Conservation (phyloP, 2,888 invertebrate species). For the Leucania comma region DNA sequence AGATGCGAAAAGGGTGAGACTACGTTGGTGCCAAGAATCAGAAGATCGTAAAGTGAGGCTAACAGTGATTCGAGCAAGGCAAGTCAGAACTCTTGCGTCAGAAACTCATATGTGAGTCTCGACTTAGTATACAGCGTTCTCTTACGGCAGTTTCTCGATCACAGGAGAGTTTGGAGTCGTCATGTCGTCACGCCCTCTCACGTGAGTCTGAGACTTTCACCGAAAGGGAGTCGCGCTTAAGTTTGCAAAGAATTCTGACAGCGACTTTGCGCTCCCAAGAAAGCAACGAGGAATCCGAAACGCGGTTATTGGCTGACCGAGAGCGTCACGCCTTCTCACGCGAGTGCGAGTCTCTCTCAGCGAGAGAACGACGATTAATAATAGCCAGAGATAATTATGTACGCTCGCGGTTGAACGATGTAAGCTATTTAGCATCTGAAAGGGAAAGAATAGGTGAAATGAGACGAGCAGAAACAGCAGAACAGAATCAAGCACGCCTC, state of each 20-base stretch:
- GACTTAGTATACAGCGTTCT: neutral
- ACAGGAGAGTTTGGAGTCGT: neutral
- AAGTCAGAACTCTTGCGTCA: neutral
- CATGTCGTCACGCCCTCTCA: neutral
- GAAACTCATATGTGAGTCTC: neutral
- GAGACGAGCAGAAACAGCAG: neutral
- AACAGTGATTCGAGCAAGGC: neutral
- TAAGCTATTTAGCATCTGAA: neutral
- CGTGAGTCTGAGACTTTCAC: neutral
- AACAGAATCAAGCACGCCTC: neutral
- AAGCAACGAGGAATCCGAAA: neutral
- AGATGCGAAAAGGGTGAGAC: no score
- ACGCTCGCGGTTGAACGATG: no score
- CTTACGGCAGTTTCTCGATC: neutral
- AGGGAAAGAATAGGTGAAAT: conserved; percentile 5
- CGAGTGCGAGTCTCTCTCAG: no score
- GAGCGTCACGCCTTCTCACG: no score
- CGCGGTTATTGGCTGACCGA: neutral
- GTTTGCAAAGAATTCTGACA: neutral
- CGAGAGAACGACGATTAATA: no score
- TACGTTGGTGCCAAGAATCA: no score
- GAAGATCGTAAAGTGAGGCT: no score
- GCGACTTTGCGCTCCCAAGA: neutral
- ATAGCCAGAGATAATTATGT: no score
- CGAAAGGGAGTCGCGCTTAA: neutral